Evolutionary conservation across 2,113 vertebrate genomes (phyloP).

Genomic region (Sigmodon hispidus): DNA sequence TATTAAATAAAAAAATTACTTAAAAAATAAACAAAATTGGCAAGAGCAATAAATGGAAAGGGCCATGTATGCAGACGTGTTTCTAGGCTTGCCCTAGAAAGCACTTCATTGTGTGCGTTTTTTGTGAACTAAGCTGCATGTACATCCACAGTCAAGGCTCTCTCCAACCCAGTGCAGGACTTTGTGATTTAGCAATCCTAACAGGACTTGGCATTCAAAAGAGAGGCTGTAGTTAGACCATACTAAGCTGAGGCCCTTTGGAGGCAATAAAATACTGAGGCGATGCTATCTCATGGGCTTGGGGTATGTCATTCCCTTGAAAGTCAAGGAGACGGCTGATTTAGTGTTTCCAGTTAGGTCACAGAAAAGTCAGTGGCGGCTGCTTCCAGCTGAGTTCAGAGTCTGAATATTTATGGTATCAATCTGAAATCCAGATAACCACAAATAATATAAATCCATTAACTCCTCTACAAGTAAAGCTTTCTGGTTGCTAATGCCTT

Average conservation of each 20-base stretch:
- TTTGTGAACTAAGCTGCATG: slow-evolving; percentile 72
- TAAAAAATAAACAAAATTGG: not conserved
- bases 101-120: slow-evolving; percentile 48
- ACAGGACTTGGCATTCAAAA: slow-evolving; percentile 72
- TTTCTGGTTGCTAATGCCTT: slow-evolving; percentile 77
- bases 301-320: slow-evolving; percentile 85
- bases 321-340: slow-evolving; percentile 87
- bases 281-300: slow-evolving; percentile 85
- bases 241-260: slow-evolving; percentile 80
- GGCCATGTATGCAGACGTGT: slow-evolving; percentile 38
- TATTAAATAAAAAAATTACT: too few species aligned
- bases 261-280: slow-evolving; percentile 84
- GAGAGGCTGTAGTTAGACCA: slow-evolving; percentile 72
- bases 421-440: slow-evolving; percentile 89
- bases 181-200: slow-evolving; percentile 80
- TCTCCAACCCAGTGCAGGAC: slow-evolving; percentile 61
- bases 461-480: slow-evolving; percentile 81
- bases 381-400: slow-evolving; percentile 85
- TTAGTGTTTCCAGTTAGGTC: slow-evolving; percentile 88
- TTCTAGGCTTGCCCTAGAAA: slow-evolving; percentile 58
- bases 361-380: slow-evolving; percentile 85
- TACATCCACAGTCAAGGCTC: slow-evolving; percentile 73
- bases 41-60: slow-evolving; percentile 49
- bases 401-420: slow-evolving; percentile 89
- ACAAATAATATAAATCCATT: slow-evolving; percentile 87